Evolutionary conservation across 2,113 vertebrate genomes (phyloP).

Genomic region (Tretioscincus oriximinensis): DNA sequence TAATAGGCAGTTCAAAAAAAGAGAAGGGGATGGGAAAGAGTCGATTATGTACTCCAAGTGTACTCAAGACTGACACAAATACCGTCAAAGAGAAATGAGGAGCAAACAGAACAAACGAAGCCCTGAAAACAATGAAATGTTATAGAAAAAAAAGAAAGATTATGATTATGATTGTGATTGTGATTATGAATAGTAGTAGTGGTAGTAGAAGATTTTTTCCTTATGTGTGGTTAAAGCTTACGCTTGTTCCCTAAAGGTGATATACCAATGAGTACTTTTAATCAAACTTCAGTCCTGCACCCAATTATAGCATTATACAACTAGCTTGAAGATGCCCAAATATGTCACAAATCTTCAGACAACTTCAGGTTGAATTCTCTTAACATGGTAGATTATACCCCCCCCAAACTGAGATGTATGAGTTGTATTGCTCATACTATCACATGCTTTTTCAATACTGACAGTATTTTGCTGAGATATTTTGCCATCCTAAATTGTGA

Average conservation of each 20-base stretch:
- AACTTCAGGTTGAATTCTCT: background rate
- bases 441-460: no score
- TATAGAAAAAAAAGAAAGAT: background rate
- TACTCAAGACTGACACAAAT: background rate
- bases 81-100: conserved; percentile 1
- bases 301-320: no score
- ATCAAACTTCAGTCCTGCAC: no score
- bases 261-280: no score
- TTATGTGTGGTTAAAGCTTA: no score
- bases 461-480: background rate
- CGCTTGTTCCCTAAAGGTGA: no score
- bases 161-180: no score
- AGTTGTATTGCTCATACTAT: background rate
- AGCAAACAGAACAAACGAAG: background rate
- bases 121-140: background rate
- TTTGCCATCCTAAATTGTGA: background rate
- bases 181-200: no score
- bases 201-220: no score
- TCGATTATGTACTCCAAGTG: background rate
- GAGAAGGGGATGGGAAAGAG: background rate
- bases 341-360: background rate
- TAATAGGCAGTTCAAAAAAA: conserved; percentile 6
- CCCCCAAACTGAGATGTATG: background rate
- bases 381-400: background rate
- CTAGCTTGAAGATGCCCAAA: background rate